Evolutionary conservation across 53 echinoderm and acorn worm species (phyloP), one percentile per base, ranked within the genome.

Genomic region (Holothuria leucospilota): DNA sequence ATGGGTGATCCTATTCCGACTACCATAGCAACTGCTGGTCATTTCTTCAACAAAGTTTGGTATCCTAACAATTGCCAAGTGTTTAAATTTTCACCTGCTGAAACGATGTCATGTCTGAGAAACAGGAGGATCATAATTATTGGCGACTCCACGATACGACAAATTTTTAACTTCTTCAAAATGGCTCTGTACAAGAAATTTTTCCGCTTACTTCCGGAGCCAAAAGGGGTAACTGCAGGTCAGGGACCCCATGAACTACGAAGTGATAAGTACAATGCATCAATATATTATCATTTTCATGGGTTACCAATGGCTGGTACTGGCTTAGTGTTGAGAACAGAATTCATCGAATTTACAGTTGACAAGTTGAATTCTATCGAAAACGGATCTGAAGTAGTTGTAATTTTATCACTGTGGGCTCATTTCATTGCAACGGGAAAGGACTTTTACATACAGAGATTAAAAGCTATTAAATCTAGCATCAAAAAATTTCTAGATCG

Each of bases 101-200:
- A 10, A 8, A 58, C 53, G 15, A 78, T 78, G 78, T n/a, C 51
- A 78, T 78, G 78, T 78, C 59, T 78, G 1, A 18, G 23, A 8
- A 21, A 56, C 14, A 40, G 26, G 58, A 78, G 6, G 15, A 12
- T 78, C 16, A 58, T 71, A 14, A 71, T 71, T 21, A 28, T 74
- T 46, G 78, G 78, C 13, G 78, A 78, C 26, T 78, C 78, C 5
- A 78, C 78, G 26, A 78, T 78, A 25, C 51, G 78, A 58, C 78
- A 78, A 78, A 5, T 78, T 15, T 78, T 13, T 28, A 29, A 78
- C 25, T 78, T 53, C 56, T 78, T 78, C 29, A 78, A 58, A 16
- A 29, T 27, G 29, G 29, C 28, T 12, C 8, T 0, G 46, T 78
- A 58, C 16, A 78, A 78, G 18, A 52, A 56, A 78, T 7, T 53